A percentile compares a stretch with the other conserved stretches of the same genome.
phyloP scores from a whole-genome alignment of 2,113 vertebrate species.

The Leptosomus discolor region DNA sequence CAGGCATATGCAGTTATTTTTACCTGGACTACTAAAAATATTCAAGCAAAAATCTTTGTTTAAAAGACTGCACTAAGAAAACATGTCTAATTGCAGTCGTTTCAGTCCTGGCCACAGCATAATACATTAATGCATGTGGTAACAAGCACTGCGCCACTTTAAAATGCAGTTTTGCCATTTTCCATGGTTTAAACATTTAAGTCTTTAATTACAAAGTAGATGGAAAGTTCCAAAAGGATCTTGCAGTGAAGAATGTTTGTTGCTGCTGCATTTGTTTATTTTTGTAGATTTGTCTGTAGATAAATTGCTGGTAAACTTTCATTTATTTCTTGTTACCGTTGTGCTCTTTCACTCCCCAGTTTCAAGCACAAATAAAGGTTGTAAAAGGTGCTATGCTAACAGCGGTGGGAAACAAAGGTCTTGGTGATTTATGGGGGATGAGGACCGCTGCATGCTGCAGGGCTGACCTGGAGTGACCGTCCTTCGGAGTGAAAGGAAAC shows the following conservation, averaged over 20 bases:
- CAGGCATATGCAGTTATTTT: background rate
- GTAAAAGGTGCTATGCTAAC: background rate
- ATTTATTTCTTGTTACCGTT: background rate
- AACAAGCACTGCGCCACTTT: background rate
- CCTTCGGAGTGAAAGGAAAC: background rate
- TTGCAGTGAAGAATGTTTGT: background rate
- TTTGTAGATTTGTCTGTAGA: background rate
- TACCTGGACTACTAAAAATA: background rate
- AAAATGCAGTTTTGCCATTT: background rate
- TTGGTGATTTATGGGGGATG: background rate
- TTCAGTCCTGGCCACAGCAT: background rate
- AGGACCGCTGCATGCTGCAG: background rate
- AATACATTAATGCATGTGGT: background rate
- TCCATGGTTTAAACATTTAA: background rate
- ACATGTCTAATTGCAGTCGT: background rate
- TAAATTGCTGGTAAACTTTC: background rate
- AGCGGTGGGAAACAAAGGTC: background rate
- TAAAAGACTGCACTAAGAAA: background rate
- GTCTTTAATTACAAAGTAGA: background rate
- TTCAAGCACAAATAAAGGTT: background rate
- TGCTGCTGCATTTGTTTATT: background rate
- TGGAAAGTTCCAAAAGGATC: background rate
- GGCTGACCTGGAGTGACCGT: background rate
- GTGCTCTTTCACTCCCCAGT: background rate
- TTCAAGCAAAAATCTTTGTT: background rate